Percentiles rank a stretch among this genome's conserved stretches.
Evolutionary conservation across 2,113 vertebrate species (phyloP).

Genomic region (Epinephelus moara): DNA sequence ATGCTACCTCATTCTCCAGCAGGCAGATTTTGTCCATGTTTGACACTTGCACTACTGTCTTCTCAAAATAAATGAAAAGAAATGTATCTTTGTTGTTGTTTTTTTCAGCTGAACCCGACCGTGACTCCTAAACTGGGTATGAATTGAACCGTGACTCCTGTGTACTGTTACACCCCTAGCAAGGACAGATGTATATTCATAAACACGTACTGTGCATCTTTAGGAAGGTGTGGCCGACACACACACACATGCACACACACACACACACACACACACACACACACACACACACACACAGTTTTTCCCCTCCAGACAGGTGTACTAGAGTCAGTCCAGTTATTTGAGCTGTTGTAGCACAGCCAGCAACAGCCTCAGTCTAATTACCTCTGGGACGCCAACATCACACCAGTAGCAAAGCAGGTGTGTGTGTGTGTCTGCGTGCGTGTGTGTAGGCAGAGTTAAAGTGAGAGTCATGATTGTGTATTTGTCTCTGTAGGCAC

Average conservation of each 20-base stretch:
- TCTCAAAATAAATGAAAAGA: too few species aligned
- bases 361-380: constrained; percentile 74
- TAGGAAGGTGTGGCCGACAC: background rate
- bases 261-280: background rate
- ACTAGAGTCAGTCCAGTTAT: constrained; percentile 70
- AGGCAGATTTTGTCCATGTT: too few species aligned
- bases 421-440: constrained; percentile 23
- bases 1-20: too few species aligned
- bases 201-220: background rate
- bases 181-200: background rate
- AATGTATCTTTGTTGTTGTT: too few species aligned
- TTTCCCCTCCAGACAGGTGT: constrained; percentile 64
- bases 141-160: too few species aligned
- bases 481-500: constrained; percentile 52
- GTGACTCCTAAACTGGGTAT: too few species aligned
- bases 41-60: too few species aligned
- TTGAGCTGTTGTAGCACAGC: constrained; percentile 74
- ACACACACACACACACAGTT: background rate
- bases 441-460: background rate
- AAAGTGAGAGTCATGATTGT: constrained; percentile 37
- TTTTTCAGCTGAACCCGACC: too few species aligned
- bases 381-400: constrained; percentile 75
- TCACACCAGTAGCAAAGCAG: constrained; percentile 67
- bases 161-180: too few species aligned
- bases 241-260: background rate